Conservation (phyloP, 2,113 vertebrate species). For the Caranx melampygus region DNA sequence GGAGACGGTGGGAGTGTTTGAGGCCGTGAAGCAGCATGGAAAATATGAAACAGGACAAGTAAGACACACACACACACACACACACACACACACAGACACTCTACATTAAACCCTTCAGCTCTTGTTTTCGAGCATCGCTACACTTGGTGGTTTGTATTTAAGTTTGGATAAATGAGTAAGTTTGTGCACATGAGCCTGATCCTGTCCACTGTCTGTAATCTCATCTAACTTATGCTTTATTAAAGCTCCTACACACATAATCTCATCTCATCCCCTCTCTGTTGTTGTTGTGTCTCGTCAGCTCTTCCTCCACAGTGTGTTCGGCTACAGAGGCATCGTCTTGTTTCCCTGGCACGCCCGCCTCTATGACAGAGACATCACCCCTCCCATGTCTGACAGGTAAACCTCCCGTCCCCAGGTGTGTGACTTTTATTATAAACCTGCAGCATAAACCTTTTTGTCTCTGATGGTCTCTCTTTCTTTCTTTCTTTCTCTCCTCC, state of each 20-base stretch:
- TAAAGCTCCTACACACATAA: constrained; percentile 32
- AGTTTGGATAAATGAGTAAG: neutral
- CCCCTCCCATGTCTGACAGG: constrained; percentile 91
- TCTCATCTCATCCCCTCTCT: constrained; percentile 26
- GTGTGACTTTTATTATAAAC: neutral
- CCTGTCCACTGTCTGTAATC: constrained; percentile 48
- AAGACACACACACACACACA: constrained; percentile 41
- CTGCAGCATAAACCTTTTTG: neutral
- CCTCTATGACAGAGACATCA: constrained; percentile 94
- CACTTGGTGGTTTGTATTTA: constrained; percentile 5
- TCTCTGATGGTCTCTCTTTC: neutral
- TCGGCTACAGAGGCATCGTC: constrained; percentile 97
- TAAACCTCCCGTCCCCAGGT: constrained; percentile 52
- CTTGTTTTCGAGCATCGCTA: neutral
- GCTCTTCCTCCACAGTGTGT: constrained; percentile 98
- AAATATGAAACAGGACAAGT: constrained; percentile 98
- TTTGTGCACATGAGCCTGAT: constrained; percentile 16
- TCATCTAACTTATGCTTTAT: constrained; percentile 17
- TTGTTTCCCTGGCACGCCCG: constrained; percentile 99
- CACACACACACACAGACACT: neutral
- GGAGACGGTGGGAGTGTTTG: constrained; percentile 95
- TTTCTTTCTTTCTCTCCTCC: neutral
- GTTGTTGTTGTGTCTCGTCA: constrained; percentile 72
- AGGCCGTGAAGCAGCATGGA: constrained; percentile 93
- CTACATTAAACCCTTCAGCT: neutral